Evolutionary conservation across 2,888 invertebrate species (phyloP).

Genomic region (Eumacrocentrus americanus): DNA sequence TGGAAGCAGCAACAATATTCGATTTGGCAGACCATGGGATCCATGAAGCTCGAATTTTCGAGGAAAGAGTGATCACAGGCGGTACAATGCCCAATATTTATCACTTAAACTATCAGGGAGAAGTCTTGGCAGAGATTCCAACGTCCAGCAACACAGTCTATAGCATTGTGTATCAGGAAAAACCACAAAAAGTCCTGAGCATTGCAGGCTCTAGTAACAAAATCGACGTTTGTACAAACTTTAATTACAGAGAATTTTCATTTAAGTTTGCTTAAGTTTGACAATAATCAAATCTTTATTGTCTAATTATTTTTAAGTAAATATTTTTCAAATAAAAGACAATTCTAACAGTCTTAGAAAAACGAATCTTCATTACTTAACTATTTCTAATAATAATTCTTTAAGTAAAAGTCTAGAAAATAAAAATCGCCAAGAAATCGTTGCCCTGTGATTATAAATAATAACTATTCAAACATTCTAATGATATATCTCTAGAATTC

Average conservation of each 20-base stretch:
- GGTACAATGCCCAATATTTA: constrained; percentile 78
- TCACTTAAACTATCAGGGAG: constrained; percentile 81
- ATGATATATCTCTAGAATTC: too few relatives aligned
- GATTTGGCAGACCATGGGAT: constrained; percentile 77
- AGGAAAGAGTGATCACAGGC: constrained; percentile 79
- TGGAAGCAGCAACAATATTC: constrained; percentile 79
- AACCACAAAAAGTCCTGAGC: constrained; percentile 76
- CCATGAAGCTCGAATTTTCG: constrained; percentile 77
- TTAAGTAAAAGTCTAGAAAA: too few relatives aligned
- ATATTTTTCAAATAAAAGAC: neutral
- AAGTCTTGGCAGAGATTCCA: constrained; percentile 78
- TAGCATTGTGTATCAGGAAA: constrained; percentile 73
- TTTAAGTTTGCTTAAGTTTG: constrained; percentile 52
- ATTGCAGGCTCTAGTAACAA: constrained; percentile 84
- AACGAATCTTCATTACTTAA: too few relatives aligned
- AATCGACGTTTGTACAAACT: constrained; percentile 86
- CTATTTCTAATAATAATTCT: neutral
- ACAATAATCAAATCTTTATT: too few relatives aligned
- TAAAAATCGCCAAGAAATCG: too few relatives aligned
- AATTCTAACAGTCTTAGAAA: too few relatives aligned
- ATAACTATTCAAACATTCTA: too few relatives aligned
- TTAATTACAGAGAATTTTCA: constrained; percentile 76
- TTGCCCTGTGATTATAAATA: too few relatives aligned
- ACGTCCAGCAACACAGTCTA: constrained; percentile 81
- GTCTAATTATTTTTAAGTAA: neutral